phyloP scores from a whole-genome alignment of 1,140 invertebrate genomes.

The Epicauta chinensis region DNA sequence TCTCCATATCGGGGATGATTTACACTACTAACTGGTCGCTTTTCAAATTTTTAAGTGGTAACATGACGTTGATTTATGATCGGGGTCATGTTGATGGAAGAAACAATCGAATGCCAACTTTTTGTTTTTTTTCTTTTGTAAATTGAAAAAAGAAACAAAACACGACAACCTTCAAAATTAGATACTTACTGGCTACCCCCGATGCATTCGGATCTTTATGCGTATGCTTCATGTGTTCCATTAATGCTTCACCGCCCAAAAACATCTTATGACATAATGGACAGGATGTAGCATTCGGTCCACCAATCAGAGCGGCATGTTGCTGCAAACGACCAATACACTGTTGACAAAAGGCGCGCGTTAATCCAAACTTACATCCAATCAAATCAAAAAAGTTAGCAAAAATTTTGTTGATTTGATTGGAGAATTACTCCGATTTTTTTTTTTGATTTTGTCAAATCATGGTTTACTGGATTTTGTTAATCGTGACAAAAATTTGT shows the following conservation, averaged over 20 bases:
- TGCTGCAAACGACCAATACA: constrained; percentile 67
- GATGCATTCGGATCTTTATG: constrained; percentile 88
- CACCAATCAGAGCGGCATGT: constrained; percentile 85
- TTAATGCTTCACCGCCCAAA: constrained; percentile 78
- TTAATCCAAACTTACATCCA: constrained; percentile 35
- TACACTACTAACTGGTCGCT: too few species aligned
- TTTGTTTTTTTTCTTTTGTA: not conserved
- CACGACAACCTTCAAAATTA: constrained; percentile 20
- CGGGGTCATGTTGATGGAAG: too few species aligned
- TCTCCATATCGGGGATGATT: too few species aligned
- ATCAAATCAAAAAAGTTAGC: constrained; percentile 34
- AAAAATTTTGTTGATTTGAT: too few species aligned
- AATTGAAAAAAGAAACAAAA: not conserved
- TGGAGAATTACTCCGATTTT: too few species aligned
- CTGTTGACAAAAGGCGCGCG: constrained; percentile 41
- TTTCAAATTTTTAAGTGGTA: too few species aligned
- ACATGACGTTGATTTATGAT: too few species aligned
- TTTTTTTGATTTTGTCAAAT: too few species aligned
- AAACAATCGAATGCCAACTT: not conserved
- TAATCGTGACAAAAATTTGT: too few species aligned
- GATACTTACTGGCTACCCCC: constrained; percentile 81
- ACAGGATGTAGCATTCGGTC: constrained; percentile 82
- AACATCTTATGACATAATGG: constrained; percentile 91
- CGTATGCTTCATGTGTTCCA: constrained; percentile 93
- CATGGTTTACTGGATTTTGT: too few species aligned